These are phyloP conservation scores for Pluvialis apricaria DNA, from an alignment of 2,113 vertebrate genomes.

Conservation along the genomic window DNA sequence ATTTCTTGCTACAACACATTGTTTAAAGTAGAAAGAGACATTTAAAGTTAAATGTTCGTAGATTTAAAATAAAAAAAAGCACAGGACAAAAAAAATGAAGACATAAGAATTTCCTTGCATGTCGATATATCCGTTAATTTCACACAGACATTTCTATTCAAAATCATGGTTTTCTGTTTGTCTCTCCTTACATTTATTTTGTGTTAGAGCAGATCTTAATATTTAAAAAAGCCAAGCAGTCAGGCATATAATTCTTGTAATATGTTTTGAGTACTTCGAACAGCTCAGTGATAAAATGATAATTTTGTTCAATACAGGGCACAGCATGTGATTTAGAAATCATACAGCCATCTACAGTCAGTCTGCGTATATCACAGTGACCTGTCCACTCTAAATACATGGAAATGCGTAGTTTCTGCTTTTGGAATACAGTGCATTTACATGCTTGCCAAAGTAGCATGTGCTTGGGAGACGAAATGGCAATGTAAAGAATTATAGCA, in stretches of 20 bases:
- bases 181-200: background rate
- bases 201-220: background rate
- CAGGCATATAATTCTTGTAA: background rate
- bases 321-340: constrained; percentile 9
- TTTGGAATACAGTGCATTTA: background rate
- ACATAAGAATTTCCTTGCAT: background rate
- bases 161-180: background rate
- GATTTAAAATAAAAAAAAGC: background rate
- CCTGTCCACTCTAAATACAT: background rate
- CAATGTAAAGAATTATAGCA: background rate
- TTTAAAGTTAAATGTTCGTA: constrained; percentile 25
- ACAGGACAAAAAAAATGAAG: background rate
- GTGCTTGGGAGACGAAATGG: background rate
- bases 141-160: background rate
- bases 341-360: constrained; percentile 41
- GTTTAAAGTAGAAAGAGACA: constrained; percentile 11
- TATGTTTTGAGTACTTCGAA: background rate
- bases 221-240: background rate
- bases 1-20: constrained; percentile 28
- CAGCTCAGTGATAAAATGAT: background rate
- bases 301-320: background rate
- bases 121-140: background rate
- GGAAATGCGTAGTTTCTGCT: background rate
- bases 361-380: background rate
- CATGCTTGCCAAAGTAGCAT: fast-evolving